These are phyloP conservation scores for Illadopsis cleaveri DNA, from an alignment of 2,113 vertebrate genomes.

Conservation along the genomic window DNA sequence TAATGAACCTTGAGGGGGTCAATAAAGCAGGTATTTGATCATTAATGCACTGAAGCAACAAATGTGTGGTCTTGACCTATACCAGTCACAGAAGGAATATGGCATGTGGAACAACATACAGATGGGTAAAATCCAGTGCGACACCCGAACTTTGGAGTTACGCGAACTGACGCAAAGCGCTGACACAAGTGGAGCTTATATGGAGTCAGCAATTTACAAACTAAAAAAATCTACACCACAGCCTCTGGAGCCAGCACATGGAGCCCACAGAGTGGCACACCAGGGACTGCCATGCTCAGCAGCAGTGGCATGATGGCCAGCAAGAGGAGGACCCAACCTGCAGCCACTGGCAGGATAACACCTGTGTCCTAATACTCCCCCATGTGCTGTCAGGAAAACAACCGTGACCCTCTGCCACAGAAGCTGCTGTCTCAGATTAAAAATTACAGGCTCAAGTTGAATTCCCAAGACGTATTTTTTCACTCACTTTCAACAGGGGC, in stretches of 20 bases:
- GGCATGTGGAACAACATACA: neutral
- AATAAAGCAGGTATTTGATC: neutral
- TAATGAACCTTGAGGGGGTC: neutral
- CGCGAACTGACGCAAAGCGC: rapidly evolving
- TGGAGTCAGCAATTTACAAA: neutral
- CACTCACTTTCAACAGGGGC: neutral
- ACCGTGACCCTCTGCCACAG: neutral
- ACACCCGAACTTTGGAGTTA: neutral
- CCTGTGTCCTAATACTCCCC: neutral
- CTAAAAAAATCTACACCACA: neutral
- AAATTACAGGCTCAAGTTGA: neutral
- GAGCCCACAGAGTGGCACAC: neutral
- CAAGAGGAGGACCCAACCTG: neutral
- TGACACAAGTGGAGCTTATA: neutral
- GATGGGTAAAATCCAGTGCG: neutral
- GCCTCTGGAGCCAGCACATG: rapidly evolving
- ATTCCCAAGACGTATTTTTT: neutral
- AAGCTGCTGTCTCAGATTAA: neutral
- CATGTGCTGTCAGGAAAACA: neutral
- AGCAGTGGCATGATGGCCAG: neutral
- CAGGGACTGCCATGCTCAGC: neutral
- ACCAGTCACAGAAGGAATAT: neutral
- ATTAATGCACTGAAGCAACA: neutral
- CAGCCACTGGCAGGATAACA: neutral
- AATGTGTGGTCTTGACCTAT: neutral